A percentile compares a stretch with the other conserved stretches of the same genome.
Evolutionary conservation across 2,888 invertebrate genomes (phyloP).

Genomic region (Xestobium rufovillosum): DNA sequence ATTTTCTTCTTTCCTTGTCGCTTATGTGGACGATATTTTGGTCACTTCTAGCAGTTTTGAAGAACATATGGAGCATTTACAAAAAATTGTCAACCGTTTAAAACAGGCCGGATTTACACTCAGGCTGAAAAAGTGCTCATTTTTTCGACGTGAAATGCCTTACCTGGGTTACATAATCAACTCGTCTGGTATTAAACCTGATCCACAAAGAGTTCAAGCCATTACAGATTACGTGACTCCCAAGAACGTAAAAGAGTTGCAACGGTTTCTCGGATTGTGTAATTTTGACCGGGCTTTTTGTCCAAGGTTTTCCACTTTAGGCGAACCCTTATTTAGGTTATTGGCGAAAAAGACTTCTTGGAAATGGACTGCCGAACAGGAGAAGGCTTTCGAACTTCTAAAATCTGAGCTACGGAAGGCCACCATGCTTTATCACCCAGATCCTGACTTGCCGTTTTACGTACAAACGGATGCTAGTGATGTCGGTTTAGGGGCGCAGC

Average conservation of each 20-base stretch:
- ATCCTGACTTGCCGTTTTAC: too few species aligned
- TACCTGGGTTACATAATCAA: conserved; percentile 25
- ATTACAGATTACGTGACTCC: conserved; percentile 20
- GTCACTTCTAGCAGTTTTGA: conserved; percentile 18
- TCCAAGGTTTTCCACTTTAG: too few species aligned
- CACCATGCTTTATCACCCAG: too few species aligned
- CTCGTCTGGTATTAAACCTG: conserved; percentile 18
- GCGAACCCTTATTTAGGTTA: conserved; percentile 4
- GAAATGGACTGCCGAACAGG: conserved; percentile 6
- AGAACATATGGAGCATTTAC: conserved; percentile 18
- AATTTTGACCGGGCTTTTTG: conserved; percentile 17
- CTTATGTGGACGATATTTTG: conserved; percentile 21
- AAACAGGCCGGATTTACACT: conserved; percentile 20
- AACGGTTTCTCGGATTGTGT: conserved; percentile 20
- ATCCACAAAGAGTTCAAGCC: conserved; percentile 20
- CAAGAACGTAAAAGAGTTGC: conserved; percentile 18
- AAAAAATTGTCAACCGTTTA: conserved; percentile 15
- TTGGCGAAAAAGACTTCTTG: conserved; percentile 7
- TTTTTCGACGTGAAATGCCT: conserved; percentile 16
- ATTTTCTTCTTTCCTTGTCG: conserved; percentile 14
- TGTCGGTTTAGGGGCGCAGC: too few species aligned
- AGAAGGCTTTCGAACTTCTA: conserved; percentile 5
- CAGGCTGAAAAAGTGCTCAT: conserved; percentile 22
- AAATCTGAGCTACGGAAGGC: background rate
- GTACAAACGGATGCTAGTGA: too few species aligned